Conservation (phyloP, 2,888 invertebrate genomes). For the Sericinus montela region DNA sequence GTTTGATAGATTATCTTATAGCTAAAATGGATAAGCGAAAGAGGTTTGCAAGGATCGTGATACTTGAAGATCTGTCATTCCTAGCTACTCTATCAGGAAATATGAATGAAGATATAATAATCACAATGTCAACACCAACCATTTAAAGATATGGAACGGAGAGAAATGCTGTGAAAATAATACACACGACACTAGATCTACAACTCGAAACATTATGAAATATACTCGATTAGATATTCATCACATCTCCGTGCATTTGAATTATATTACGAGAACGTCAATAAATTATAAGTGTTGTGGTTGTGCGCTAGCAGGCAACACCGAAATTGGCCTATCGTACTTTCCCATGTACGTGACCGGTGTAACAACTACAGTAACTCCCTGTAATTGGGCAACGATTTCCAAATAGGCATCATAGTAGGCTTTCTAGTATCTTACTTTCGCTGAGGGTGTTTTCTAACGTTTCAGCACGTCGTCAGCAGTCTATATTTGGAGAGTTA, state of each 20-base stretch:
- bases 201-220: too few species aligned
- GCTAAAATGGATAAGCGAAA: too few species aligned
- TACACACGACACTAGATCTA: too few species aligned
- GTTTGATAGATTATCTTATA: too few species aligned
- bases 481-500: not conserved
- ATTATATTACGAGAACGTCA: constrained; percentile 21
- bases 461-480: constrained; percentile 2
- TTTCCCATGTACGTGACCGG: constrained; percentile 57
- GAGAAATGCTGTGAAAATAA: too few species aligned
- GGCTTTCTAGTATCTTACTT: constrained; percentile 58
- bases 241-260: not conserved
- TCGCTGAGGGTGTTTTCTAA: constrained; percentile 37
- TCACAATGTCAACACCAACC: too few species aligned
- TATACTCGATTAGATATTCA: not conserved
- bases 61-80: too few species aligned
- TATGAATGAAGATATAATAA: too few species aligned
- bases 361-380: constrained; percentile 34
- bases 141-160: too few species aligned
- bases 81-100: too few species aligned
- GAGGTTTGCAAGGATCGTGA: too few species aligned
- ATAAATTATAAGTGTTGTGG: constrained; percentile 30
- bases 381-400: constrained; percentile 48
- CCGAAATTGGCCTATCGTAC: constrained; percentile 51
- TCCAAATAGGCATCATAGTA: constrained; percentile 41
- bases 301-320: constrained; percentile 34